Conservation (phyloP, 2,797 vertebrate genomes). For the Parauchenoglanis ngamensis region DNA sequence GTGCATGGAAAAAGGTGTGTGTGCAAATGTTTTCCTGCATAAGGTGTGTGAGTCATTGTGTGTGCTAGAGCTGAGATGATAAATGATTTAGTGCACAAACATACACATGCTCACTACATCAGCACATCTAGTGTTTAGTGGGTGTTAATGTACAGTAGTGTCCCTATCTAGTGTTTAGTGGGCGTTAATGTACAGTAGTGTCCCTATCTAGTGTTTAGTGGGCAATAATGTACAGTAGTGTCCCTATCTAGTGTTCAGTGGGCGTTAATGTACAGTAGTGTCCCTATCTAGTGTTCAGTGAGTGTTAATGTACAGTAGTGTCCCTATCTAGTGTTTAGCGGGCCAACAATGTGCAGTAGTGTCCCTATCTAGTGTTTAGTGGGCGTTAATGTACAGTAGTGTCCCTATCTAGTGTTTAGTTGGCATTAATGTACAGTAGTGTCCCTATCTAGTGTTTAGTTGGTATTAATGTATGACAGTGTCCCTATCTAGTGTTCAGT, state of each 20-base stretch:
- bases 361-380: not conserved
- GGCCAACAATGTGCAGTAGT: not conserved
- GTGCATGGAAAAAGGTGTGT: conserved; percentile 2
- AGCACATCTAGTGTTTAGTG: not conserved
- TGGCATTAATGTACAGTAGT: not conserved
- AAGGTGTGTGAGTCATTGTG: not conserved
- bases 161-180: not conserved
- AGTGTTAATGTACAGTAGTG: not conserved
- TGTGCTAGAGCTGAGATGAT: not conserved
- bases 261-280: not conserved
- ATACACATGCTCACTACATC: not conserved
- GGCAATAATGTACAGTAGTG: not conserved
- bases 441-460: not conserved
- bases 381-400: not conserved
- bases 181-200: not conserved
- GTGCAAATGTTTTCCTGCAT: not conserved
- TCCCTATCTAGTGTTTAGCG: not conserved
- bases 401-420: not conserved
- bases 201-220: not conserved
- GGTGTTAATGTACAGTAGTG: not conserved
- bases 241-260: not conserved
- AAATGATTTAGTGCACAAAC: conserved; percentile 12
- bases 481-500: not conserved
- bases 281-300: not conserved
- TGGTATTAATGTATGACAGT: not conserved